These are phyloP conservation scores for Drosophila neotestacea DNA, from an alignment of 2,888 invertebrate genomes.

Conservation along the genomic window DNA sequence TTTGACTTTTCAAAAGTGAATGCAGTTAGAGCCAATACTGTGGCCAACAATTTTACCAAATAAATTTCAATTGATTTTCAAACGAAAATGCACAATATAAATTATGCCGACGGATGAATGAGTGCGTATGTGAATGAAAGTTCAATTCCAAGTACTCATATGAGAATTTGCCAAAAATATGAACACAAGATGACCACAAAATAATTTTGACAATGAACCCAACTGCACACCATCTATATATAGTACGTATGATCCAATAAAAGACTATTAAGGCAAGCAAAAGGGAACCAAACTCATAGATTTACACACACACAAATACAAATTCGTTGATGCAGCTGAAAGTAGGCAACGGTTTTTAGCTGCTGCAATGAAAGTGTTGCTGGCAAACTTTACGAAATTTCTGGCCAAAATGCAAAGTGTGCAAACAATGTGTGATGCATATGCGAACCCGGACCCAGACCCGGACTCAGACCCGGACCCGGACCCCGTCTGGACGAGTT, in stretches of 20 bases:
- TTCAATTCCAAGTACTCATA: slow-evolving; percentile 1
- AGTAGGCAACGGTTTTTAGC: slow-evolving; percentile 78
- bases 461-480: slow-evolving; percentile 5
- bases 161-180: slow-evolving; percentile 61
- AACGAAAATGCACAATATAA: slow-evolving; percentile 15
- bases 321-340: slow-evolving; percentile 41
- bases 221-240: not conserved
- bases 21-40: slow-evolving; percentile 24
- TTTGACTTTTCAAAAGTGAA: slow-evolving; percentile 1
- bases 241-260: slow-evolving; percentile 37
- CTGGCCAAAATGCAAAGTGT: slow-evolving; percentile 78
- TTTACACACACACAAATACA: slow-evolving; percentile 10
- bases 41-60: slow-evolving; percentile 38
- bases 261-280: slow-evolving; percentile 43
- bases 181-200: slow-evolving; percentile 81
- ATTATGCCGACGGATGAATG: slow-evolving; percentile 39
- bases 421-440: slow-evolving; percentile 80
- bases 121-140: not conserved
- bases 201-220: slow-evolving; percentile 75
- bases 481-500: slow-evolving; percentile 18
- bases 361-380: slow-evolving; percentile 74
- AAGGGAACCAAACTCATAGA: slow-evolving; percentile 38
- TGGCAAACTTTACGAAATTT: slow-evolving; percentile 76
- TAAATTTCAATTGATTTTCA: slow-evolving; percentile 42
- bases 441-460: slow-evolving; percentile 48